A percentile compares a stretch with the other conserved stretches of the same genome.
Conservation (phyloP, 2,797 vertebrate species). For the Eulemur coronatus region DNA sequence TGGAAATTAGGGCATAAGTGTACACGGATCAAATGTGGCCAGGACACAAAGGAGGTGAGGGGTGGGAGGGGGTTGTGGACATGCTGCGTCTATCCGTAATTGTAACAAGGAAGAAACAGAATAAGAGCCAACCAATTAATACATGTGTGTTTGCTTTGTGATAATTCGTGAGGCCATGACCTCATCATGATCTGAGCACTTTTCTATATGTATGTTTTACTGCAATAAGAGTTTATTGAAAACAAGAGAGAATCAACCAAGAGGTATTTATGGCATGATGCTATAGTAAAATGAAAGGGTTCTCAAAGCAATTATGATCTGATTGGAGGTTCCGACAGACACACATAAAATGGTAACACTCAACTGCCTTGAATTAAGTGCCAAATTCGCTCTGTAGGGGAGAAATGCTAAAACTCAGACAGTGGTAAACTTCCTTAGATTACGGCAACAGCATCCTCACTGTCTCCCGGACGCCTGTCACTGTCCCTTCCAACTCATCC, state of each 20-base stretch:
- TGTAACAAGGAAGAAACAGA: background rate
- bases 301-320: background rate
- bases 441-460: accelerated
- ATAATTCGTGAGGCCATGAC: background rate
- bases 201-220: background rate
- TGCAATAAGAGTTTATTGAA: background rate
- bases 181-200: background rate
- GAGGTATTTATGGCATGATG: background rate
- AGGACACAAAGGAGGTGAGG: accelerated
- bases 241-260: background rate
- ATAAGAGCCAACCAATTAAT: background rate
- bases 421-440: background rate
- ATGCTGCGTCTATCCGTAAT: background rate
- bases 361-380: too few relatives aligned
- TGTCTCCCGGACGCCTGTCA: background rate
- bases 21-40: background rate
- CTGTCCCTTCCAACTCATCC: background rate
- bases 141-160: background rate
- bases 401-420: background rate
- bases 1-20: accelerated
- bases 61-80: background rate
- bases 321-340: background rate
- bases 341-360: background rate
- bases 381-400: accelerated
- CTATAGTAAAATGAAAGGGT: background rate